These are phyloP conservation scores for Epinotia brunnichana DNA, from an alignment of 2,888 invertebrate genomes.

Conservation along the genomic window DNA sequence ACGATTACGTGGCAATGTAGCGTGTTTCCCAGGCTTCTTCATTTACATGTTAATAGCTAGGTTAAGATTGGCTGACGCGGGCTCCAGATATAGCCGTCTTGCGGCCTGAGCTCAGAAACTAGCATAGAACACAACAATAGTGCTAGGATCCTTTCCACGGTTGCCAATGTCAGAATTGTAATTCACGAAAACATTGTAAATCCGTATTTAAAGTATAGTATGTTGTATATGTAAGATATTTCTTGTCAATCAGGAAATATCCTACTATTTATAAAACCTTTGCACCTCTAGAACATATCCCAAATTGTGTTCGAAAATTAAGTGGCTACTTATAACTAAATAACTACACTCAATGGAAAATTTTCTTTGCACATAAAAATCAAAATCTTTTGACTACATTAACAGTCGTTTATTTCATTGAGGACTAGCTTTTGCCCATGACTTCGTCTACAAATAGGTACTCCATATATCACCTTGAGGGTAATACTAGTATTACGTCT, in stretches of 20 bases:
- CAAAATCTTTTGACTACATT: background rate
- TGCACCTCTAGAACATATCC: no score
- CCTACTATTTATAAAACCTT: no score
- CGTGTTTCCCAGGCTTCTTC: slow-evolving; percentile 58
- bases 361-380: background rate
- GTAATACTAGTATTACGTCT: no score
- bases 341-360: background rate
- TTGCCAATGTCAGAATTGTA: background rate
- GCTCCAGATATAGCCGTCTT: slow-evolving; percentile 29
- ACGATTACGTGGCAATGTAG: slow-evolving; percentile 27
- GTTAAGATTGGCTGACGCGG: slow-evolving; percentile 55
- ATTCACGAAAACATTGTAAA: background rate
- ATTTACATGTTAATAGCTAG: slow-evolving; percentile 77
- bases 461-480: no score
- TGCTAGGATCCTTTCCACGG: background rate
- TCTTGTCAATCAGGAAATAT: no score
- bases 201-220: no score
- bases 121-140: slow-evolving; percentile 2
- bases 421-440: no score
- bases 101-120: slow-evolving; percentile 17
- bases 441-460: no score
- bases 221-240: no score
- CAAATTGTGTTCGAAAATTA: background rate
- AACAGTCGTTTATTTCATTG: background rate
- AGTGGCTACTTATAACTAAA: background rate